Evolutionary conservation across 64 coral and sea anemone species (phyloP), one percentile per base, ranked within the genome.

Genomic region (Montipora sp.): DNA sequence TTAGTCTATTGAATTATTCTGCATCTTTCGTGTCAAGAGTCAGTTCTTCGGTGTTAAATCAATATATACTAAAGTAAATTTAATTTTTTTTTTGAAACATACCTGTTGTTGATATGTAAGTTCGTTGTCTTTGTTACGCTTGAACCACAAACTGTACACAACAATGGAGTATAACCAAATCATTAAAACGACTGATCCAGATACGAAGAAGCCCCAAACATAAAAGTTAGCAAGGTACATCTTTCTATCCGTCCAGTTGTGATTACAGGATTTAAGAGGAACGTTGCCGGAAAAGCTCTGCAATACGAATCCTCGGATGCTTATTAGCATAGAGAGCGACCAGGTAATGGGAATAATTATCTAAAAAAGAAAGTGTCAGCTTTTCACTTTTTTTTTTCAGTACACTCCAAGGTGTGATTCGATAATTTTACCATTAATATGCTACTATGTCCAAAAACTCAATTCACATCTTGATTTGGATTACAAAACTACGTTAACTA

Each of bases 71-170:
- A 36, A 36, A 36, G 36, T 36, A 36, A 36, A 36, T 0, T 36
- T 11, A 57, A 8, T 57, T 57, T 57, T 36, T 24, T 57, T 57
- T 57, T 11, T 2, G 53, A 57, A 57, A 11, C 60, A 63, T 74
- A 76, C 73, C 73, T 76, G 24, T 46, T 76, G 73, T 47, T 46
- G 73, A 76, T 70, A 66, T 20, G 78, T 74, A 12, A 55, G 50
- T 7, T 68, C 20, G 53, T 81, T 46, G 9, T 49, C 19, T 11
- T 78, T 73, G 20, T 72, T 78, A 7, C 78, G 59, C 45, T 81
- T 90, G 58, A 81, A 23, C 89, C 89, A 90, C 9, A 90, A 71
- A 8, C 68, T 71, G n/a, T 90, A 78, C 3, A 90, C 46, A n/a
- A 90, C 77, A 55, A 77, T 81, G 60, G 89, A 81, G 47, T 90